These are phyloP conservation scores for Opisthograptis luteolata DNA, from an alignment of 2,888 invertebrate genomes.

Conservation along the genomic window DNA sequence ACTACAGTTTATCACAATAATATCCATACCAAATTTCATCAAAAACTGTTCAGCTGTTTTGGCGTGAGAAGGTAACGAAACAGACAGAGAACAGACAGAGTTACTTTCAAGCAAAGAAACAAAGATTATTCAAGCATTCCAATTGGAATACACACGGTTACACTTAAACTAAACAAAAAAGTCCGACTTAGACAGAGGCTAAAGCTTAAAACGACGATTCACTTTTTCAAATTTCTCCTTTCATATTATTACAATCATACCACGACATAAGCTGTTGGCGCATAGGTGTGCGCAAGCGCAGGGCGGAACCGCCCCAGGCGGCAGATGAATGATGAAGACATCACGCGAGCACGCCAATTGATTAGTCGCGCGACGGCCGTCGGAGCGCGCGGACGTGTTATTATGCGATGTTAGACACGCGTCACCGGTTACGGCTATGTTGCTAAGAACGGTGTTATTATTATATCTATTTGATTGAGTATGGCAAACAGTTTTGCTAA, in stretches of 20 bases:
- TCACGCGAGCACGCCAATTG: conserved; percentile 80
- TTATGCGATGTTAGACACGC: conserved; percentile 80
- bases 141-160: no score
- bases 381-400: conserved; percentile 69
- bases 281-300: conserved; percentile 60
- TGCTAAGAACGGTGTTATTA: conserved; percentile 30
- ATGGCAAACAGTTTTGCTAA: background rate
- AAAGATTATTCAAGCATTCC: no score
- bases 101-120: no score
- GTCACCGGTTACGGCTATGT: conserved; percentile 55
- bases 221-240: conserved; percentile 20
- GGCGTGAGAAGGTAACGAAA: no score
- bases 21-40: no score
- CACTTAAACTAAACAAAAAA: background rate
- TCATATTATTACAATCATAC: conserved; percentile 31
- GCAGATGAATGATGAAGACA: conserved; percentile 84
- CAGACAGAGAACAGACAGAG: no score
- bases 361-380: conserved; percentile 80
- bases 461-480: background rate
- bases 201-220: background rate
- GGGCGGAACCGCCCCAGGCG: conserved; percentile 79
- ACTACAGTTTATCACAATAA: no score
- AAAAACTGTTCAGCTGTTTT: no score
- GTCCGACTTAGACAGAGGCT: background rate
- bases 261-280: conserved; percentile 31